Evolutionary conservation across 2,113 vertebrate genomes (phyloP).

Genomic region (Hirundichthys speculiger): DNA sequence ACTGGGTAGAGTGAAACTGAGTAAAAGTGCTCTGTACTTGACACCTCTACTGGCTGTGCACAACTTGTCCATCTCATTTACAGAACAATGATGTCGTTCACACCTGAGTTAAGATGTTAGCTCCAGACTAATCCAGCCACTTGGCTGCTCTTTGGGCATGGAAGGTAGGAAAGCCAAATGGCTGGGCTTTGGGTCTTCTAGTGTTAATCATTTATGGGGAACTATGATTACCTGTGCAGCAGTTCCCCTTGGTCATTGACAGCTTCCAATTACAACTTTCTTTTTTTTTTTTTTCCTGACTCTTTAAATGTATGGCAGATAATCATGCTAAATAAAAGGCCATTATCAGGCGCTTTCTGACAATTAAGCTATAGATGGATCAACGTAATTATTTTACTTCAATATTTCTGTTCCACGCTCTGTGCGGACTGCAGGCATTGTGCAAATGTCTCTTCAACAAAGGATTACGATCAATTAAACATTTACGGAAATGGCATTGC

Average conservation of each 20-base stretch:
- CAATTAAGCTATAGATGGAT: slow-evolving; percentile 64
- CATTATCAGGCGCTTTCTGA: slow-evolving; percentile 62
- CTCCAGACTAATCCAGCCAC: too few species aligned
- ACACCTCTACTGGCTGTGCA: too few species aligned
- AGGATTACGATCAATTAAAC: slow-evolving; percentile 97
- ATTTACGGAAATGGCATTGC: slow-evolving; percentile 95
- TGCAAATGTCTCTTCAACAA: slow-evolving; percentile 77
- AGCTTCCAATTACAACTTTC: slow-evolving; percentile 45
- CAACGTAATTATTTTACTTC: slow-evolving; percentile 66
- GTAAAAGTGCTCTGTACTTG: too few species aligned
- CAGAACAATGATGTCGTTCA: too few species aligned
- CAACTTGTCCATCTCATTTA: too few species aligned
- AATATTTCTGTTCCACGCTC: slow-evolving; percentile 69
- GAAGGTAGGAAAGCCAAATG: too few species aligned
- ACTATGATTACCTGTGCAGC: slow-evolving; percentile 23
- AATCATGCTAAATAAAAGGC: slow-evolving; percentile 55
- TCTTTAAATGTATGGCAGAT: slow-evolving; percentile 45
- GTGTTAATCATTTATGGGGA: slow-evolving; percentile 33
- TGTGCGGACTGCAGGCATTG: slow-evolving; percentile 66
- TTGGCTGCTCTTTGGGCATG: too few species aligned
- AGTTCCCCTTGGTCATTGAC: slow-evolving; percentile 26
- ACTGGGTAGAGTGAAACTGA: too few species aligned
- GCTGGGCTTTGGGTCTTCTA: too few species aligned
- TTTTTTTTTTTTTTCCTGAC: slow-evolving; percentile 24
- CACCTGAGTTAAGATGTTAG: too few species aligned